Conservation (phyloP, 2,113 vertebrate genomes). For the Progne subis region DNA sequence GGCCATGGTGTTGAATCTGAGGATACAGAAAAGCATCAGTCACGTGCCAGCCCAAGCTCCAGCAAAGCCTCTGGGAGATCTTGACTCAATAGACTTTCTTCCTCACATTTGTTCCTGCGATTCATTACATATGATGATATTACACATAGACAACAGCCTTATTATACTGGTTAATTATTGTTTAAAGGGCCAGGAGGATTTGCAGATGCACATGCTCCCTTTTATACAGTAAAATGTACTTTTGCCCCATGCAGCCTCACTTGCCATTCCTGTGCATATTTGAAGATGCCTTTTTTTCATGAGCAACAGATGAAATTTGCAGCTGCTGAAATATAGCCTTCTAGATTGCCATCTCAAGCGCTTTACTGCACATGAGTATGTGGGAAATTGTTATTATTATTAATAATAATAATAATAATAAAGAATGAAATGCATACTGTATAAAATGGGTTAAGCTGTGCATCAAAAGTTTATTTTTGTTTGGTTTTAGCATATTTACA, state of each 20-base stretch:
- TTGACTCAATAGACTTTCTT: not conserved
- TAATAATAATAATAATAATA: not conserved
- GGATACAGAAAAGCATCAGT: not conserved
- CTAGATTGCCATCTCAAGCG: not conserved
- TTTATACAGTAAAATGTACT: not conserved
- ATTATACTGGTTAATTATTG: not conserved
- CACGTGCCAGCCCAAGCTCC: not conserved
- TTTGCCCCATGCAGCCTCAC: not conserved
- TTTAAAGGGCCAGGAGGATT: not conserved
- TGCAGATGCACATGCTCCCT: not conserved
- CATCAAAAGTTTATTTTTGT: conserved; percentile 37
- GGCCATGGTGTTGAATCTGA: not conserved
- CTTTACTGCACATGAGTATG: not conserved
- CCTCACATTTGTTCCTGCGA: not conserved
- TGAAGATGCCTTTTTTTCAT: not conserved
- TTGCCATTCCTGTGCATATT: not conserved
- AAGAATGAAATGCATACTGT: not conserved
- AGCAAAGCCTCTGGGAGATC: not conserved
- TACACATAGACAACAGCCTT: not conserved
- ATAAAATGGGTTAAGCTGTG: not conserved
- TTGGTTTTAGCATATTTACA: conserved; percentile 32
- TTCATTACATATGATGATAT: not conserved
- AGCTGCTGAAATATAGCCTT: not conserved
- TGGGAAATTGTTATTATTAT: not conserved
- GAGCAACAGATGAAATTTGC: not conserved